A percentile compares a stretch with the other conserved stretches of the same genome.
Conservation (phyloP, 2,797 vertebrate species). For the Hirundo rustica region DNA sequence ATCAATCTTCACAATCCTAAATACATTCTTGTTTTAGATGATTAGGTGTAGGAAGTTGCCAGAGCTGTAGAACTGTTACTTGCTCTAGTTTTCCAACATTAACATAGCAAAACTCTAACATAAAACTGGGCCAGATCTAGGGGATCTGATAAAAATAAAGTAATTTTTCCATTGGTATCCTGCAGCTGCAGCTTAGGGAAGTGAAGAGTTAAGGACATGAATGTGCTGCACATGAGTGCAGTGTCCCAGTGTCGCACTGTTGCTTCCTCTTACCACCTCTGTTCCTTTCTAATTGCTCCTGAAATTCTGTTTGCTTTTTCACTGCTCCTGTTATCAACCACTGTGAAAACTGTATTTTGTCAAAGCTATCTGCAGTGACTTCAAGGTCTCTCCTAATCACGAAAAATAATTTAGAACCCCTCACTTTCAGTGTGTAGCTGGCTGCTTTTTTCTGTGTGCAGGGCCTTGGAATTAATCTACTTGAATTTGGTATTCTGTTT, state of each 20-base stretch:
- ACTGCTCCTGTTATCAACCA: not conserved
- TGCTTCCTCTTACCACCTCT: not conserved
- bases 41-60: not conserved
- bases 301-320: not conserved
- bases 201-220: accelerated
- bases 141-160: not conserved
- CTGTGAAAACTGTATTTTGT: not conserved
- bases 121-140: not conserved
- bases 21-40: accelerated
- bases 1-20: not conserved
- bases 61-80: not conserved
- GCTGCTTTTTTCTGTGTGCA: not conserved
- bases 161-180: accelerated
- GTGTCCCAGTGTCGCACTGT: not conserved
- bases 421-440: not conserved
- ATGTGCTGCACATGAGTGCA: accelerated
- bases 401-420: not conserved
- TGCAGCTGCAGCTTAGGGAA: not conserved
- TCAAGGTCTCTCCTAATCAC: not conserved
- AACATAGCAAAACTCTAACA: not conserved
- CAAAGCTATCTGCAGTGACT: not conserved
- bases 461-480: not conserved
- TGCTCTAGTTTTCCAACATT: not conserved
- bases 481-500: not conserved
- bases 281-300: not conserved